Evolutionary conservation across 2,888 invertebrate species (phyloP).

Genomic region (Eudemis profundana): DNA sequence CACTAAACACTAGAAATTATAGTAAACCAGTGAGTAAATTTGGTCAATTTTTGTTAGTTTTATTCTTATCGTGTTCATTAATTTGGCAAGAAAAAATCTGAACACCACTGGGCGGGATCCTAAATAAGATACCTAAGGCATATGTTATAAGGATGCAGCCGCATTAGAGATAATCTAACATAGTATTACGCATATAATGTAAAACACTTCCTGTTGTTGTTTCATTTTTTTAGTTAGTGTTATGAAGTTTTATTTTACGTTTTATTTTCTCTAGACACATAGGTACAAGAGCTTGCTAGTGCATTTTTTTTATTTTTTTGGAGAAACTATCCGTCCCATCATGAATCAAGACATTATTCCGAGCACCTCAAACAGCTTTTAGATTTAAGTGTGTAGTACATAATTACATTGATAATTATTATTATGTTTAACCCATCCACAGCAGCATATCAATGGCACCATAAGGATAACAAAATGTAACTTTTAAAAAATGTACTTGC

Average conservation of each 20-base stretch:
- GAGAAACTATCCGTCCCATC: slow-evolving; percentile 67
- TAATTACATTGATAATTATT: slow-evolving; percentile 55
- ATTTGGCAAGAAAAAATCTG: neutral
- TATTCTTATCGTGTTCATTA: too few relatives aligned
- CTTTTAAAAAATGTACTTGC: slow-evolving; percentile 79
- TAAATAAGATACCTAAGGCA: slow-evolving; percentile 54
- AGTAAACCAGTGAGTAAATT: too few relatives aligned
- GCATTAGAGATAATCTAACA: slow-evolving; percentile 49
- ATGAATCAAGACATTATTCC: slow-evolving; percentile 54
- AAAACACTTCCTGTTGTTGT: slow-evolving; percentile 54
- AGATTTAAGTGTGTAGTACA: slow-evolving; percentile 56
- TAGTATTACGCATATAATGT: slow-evolving; percentile 52
- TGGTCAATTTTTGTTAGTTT: too few relatives aligned
- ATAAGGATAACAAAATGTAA: slow-evolving; percentile 67
- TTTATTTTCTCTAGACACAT: slow-evolving; percentile 41
- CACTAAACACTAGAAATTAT: too few relatives aligned
- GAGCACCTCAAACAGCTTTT: slow-evolving; percentile 53
- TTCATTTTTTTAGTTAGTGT: slow-evolving; percentile 48
- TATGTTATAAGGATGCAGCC: slow-evolving; percentile 56
- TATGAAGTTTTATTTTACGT: slow-evolving; percentile 48
- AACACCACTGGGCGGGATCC: slow-evolving; percentile 54
- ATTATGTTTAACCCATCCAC: slow-evolving; percentile 72
- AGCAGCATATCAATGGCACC: slow-evolving; percentile 75
- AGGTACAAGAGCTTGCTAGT: slow-evolving; percentile 56
- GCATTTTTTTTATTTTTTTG: slow-evolving; percentile 51